Base-by-base conservation (phyloP, 2,113 vertebrate species). In the Pithys albifrons region DNA sequence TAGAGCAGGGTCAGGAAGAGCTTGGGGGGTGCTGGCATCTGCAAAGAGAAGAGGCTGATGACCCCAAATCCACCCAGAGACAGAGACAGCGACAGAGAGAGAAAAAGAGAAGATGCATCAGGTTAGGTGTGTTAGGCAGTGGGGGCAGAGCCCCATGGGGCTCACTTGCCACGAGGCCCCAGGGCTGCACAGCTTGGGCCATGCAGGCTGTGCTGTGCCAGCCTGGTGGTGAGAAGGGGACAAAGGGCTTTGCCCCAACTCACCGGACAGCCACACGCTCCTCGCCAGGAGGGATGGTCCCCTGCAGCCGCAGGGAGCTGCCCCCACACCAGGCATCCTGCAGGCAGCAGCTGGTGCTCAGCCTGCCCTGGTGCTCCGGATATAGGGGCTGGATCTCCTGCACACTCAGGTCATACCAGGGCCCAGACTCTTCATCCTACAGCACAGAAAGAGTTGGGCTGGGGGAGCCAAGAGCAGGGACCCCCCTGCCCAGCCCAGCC, bases 321-420 rank as follows among this genome's bases (percentile, higher is more conserved):
- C 99, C 99, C 45, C 99, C 99, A 0, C 96, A 96, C 99, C 99
- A 99, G 83, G 98, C 98, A 0, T 99, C 99, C 10, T 97, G 96
- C 13, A 98, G 97, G 91, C 98, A 99, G 92, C 98, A 98, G 13
- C 92, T 93, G 14, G 96, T 98, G 95, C 58, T 98, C 96, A 99
- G 93, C 97, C 92, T 97, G 94, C 98, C 61, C 45, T n/a, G 35
- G 0, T n/a, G 88, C 27, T 96, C 97, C 0, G 95, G 92, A 72
- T 99, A 99, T 28, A 99, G 57, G 0, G 99, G 99, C 97, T 99
- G 99, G 46, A 98, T 58, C 70, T 99, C 98, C 98, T 99, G 99
- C 1, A 98, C 98, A 0, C 98, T 98, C 22, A 98, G 97, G 91
- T 99, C 98, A 14, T 99, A 99, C 99, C 99, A 99, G 74, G 97